Base-by-base conservation (phyloP, 2,113 vertebrate genomes). In the Alexandromys fortis region DNA sequence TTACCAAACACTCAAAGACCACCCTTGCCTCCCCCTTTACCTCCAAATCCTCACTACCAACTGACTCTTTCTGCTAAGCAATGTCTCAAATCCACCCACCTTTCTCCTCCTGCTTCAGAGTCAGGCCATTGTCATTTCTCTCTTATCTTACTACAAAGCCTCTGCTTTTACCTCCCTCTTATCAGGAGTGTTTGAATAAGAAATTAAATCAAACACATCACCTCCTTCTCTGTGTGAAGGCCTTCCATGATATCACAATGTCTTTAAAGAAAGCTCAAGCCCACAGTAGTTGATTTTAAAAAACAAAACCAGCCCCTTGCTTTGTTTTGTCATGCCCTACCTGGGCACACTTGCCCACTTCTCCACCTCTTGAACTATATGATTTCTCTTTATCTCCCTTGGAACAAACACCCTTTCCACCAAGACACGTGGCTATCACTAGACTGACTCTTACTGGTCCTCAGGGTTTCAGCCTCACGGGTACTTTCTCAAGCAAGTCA, bases 261-360 rank as follows among this genome's bases (percentile, higher is more conserved):
- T 14, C 83, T 91, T 90, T 52, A 90, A 13, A 91, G 21, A 94
- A 95, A 92, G 68, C 10, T 21, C 38, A 85, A 95, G 8, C 28
- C 52, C 52, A 83, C 65, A 49, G 38, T 19, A 73, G 58, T 28
- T 86, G 73, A 49, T 14, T 58, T 85, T 26, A 89, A 77, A 9
- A 88, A 79, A 77, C 7, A 5, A 16, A 28, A 45, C 33, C 22
- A 45, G 81, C 0, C 83, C 77, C 61, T 3, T 2, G 70, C n/a
- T 82, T 77, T 73, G 73, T 55, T 55, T 33, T 70, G 14, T 30
- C 26, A 17, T 19, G 55, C n/a, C n/a, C 83, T 38, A 30, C 52
- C 21, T 65, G 26, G 38, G 9, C 61, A 10, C 19, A 6, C 26
- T 49, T 79, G 24, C 58, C 77, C 5, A 9, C 9, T 30, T 90